A percentile compares a stretch with the other conserved stretches of the same genome.
Evolutionary conservation across 2,797 vertebrate genomes (phyloP).

Genomic region (Discoglossus pictus): DNA sequence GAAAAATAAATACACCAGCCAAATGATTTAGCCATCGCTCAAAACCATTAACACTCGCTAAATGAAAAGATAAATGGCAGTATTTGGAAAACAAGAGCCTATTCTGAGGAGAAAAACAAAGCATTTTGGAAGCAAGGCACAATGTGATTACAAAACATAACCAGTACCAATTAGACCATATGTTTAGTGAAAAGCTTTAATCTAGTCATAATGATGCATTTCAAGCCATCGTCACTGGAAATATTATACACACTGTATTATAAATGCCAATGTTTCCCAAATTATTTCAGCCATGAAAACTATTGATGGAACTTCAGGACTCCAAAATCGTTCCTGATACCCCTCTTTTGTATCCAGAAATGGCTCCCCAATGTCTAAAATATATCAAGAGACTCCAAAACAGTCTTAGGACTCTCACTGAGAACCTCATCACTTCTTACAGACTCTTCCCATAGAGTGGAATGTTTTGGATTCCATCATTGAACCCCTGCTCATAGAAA

Average conservation of each 20-base stretch:
- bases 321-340: too few relatives aligned
- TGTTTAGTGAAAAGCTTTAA: constrained; percentile 9
- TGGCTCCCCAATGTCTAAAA: too few relatives aligned
- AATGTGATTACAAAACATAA: constrained; percentile 12
- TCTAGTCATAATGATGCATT: background rate
- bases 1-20: constrained; percentile 58
- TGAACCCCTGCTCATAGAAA: too few relatives aligned
- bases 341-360: too few relatives aligned
- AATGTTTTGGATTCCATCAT: too few relatives aligned
- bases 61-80: constrained; percentile 55
- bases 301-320: too few relatives aligned
- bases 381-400: too few relatives aligned
- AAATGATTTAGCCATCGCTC: constrained; percentile 58
- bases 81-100: constrained; percentile 39
- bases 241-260: constrained; percentile 2
- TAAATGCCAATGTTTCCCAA: too few relatives aligned
- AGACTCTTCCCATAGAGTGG: too few relatives aligned
- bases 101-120: constrained; percentile 31
- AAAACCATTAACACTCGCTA: constrained; percentile 56
- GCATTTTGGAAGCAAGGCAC: background rate
- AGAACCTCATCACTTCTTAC: too few relatives aligned
- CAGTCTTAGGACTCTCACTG: too few relatives aligned
- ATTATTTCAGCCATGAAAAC: too few relatives aligned
- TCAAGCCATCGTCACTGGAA: background rate
- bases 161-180: constrained; percentile 2